These are phyloP conservation scores for Hestina assimilis DNA, from an alignment of 1,140 invertebrate genomes.

Conservation along the genomic window DNA sequence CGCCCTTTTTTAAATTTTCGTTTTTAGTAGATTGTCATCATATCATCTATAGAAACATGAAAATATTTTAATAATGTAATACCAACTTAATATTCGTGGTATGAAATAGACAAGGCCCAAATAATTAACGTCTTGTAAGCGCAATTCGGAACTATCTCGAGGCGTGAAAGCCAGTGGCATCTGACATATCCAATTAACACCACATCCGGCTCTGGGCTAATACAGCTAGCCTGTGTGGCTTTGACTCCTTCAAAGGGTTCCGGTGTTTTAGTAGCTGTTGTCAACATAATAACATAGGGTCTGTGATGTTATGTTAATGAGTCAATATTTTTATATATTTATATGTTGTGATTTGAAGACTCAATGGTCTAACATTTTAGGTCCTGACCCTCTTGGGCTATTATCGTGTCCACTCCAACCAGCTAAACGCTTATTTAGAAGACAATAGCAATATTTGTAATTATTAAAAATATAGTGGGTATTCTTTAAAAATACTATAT, in stretches of 20 bases:
- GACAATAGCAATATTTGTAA: too few species aligned
- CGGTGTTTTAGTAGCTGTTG: slow-evolving; percentile 1
- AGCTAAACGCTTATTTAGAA: too few species aligned
- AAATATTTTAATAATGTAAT: background rate
- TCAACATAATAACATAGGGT: background rate
- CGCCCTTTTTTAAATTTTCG: too few species aligned
- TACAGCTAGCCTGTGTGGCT: slow-evolving; percentile 25
- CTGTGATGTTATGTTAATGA: background rate
- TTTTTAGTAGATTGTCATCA: too few species aligned
- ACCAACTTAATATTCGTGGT: background rate
- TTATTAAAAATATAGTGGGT: too few species aligned
- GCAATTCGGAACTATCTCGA: slow-evolving; percentile 58
- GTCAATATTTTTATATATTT: too few species aligned
- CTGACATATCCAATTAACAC: slow-evolving; percentile 76
- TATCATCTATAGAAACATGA: background rate
- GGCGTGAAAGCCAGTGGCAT: slow-evolving; percentile 66
- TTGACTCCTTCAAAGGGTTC: slow-evolving; percentile 38
- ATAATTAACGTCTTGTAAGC: slow-evolving; percentile 69
- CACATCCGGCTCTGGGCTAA: slow-evolving; percentile 49
- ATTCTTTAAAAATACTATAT: too few species aligned
- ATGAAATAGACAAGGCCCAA: slow-evolving; percentile 27
- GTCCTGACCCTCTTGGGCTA: too few species aligned
- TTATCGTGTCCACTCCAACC: too few species aligned
- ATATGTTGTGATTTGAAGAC: too few species aligned
- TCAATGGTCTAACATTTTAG: too few species aligned